Base-by-base conservation (phyloP, 2,888 invertebrate genomes). In the Cephus spinipes region DNA sequence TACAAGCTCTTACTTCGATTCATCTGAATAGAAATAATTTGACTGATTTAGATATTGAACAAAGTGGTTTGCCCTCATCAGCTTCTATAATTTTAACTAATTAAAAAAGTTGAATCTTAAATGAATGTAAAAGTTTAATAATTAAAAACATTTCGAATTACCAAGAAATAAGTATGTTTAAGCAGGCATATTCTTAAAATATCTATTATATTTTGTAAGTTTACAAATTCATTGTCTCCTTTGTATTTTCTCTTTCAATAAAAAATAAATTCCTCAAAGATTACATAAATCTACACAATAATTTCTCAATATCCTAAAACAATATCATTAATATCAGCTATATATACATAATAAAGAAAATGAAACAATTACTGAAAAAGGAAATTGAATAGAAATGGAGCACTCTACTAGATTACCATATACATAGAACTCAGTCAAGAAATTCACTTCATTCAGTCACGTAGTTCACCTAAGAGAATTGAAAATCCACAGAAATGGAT, bases 1-100 rank as follows among this genome's bases (percentile, higher is more conserved):
- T 79, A 1, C 1, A 32, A 4, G 55, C 69, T 15, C 12, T 84
- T 30, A 36, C 12, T 68, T n/a, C 6, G 0, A 11, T 84, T 11
- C 3, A 74, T 11, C 68, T 84, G 0, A 15, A 4, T 32, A 73
- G 73, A 3, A 84, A 83, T 40, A 84, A 79, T 15, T 1, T 81
- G 11, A 77, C 40, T 30, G 75, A 55, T 11, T 74, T 80, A 1
- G 74, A 80, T n/a, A 76, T 36, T 4, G 73, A 32, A 31, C 9
- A 35, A 1, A 31, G 23, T n/a, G 81, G 79, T 3, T 11, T 83
- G 4, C 32, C 80, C 76, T 23, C 55, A 23, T 55, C 55, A 23
- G 55, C 55, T 55, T 9, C 23, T 23, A 3, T 23, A 23, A 23
- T 9, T 9, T 55, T 23, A 9, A 55, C 55, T 23, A 23, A 2